Percentiles rank a stretch among this genome's conserved stretches.
Conservation (phyloP, 2,888 invertebrate genomes). For the Pachycephus smyrnensis region DNA sequence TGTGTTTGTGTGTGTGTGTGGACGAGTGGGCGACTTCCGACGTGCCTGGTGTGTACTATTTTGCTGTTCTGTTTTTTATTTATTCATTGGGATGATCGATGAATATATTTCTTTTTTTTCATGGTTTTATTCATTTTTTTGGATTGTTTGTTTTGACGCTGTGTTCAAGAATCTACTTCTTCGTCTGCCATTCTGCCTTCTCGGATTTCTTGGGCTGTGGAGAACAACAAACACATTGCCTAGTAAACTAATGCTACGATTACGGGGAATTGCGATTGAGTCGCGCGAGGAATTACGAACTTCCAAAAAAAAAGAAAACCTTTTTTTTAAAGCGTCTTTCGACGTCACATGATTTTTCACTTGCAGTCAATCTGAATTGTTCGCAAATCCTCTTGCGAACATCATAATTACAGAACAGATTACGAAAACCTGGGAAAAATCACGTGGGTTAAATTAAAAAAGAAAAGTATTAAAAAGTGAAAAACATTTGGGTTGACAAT, state of each 20-base stretch:
- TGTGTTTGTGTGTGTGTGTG: conserved; percentile 17
- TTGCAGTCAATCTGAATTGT: no score
- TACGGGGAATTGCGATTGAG: no score
- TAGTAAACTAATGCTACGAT: conserved; percentile 51
- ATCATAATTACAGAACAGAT: background rate
- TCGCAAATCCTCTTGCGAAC: no score
- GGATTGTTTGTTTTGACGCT: conserved; percentile 6
- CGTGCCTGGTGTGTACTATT: conserved; percentile 1
- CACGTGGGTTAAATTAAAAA: background rate
- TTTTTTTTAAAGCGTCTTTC: background rate
- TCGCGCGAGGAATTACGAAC: background rate
- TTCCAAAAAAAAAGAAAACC: background rate
- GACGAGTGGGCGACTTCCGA: background rate
- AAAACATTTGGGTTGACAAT: no score
- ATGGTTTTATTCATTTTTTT: conserved; percentile 17
- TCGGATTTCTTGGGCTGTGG: conserved; percentile 83
- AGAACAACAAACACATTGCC: conserved; percentile 65
- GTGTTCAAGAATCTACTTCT: conserved; percentile 66
- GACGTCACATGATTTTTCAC: no score
- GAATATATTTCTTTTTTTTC: background rate
- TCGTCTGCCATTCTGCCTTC: conserved; percentile 80
- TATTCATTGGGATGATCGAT: no score
- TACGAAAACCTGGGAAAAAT: conserved; percentile 1
- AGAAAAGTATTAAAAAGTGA: background rate
- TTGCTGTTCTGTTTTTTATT: background rate